Percentiles rank a stretch among this genome's conserved stretches.
Conservation (phyloP, 2,113 vertebrate species). For the Jacana jacana region DNA sequence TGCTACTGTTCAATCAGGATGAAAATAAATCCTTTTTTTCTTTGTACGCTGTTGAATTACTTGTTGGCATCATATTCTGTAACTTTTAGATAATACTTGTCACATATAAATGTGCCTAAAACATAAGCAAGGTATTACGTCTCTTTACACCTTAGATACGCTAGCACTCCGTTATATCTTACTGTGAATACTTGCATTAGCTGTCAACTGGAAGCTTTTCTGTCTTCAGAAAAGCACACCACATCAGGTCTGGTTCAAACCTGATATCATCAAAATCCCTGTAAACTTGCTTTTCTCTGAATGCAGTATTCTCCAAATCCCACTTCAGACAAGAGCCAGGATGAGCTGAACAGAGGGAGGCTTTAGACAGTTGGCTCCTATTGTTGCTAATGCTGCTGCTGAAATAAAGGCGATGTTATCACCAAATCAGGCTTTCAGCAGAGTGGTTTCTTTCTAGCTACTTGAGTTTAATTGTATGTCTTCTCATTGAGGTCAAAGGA, state of each 20-base stretch:
- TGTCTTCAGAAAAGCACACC: background rate
- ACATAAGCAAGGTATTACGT: background rate
- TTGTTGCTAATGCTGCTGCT: background rate
- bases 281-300: constrained; percentile 18
- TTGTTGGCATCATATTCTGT: background rate
- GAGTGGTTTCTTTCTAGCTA: background rate
- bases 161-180: background rate
- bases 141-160: background rate
- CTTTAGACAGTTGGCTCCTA: background rate
- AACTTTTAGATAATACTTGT: background rate
- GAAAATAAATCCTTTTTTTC: too few species aligned
- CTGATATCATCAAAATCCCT: background rate
- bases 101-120: background rate
- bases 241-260: background rate
- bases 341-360: constrained; percentile 11
- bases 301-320: constrained; percentile 16
- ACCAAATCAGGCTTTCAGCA: background rate
- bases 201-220: constrained; percentile 16
- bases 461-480: background rate
- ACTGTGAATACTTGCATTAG: background rate
- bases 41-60: background rate
- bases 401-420: background rate
- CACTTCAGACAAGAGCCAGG: constrained; percentile 30
- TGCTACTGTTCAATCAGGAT: background rate
- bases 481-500: background rate